Percentiles rank a stretch among this genome's conserved stretches.
phyloP scores from a whole-genome alignment of 2,888 invertebrate genomes.

The Metallyticus violacea region DNA sequence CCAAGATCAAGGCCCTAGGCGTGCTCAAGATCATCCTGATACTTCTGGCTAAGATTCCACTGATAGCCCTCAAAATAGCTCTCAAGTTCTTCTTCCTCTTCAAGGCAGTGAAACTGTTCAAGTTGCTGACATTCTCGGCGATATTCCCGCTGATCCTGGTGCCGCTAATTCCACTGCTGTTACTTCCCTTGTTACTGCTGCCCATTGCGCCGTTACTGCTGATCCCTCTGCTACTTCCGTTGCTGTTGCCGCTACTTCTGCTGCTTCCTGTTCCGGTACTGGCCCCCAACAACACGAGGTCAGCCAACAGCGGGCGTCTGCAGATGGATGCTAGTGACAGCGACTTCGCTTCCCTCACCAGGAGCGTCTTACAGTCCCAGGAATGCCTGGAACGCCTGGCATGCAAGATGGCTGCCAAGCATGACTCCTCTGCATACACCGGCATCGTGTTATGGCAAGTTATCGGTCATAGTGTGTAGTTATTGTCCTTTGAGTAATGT shows the following conservation, averaged over 20 bases:
- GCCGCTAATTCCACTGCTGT: conserved; percentile 16
- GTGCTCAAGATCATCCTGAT: conserved; percentile 19
- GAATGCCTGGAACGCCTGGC: conserved; percentile 31
- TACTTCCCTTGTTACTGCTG: conserved; percentile 15
- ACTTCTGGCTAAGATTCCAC: conserved; percentile 22
- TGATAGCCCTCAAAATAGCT: conserved; percentile 19
- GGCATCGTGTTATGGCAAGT: conserved; percentile 19
- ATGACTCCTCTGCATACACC: conserved; percentile 15
- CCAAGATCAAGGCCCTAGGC: conserved; percentile 23
- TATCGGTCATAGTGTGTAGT: too few species aligned
- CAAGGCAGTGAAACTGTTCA: conserved; percentile 22
- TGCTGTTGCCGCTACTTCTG: conserved; percentile 15
- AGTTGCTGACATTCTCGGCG: conserved; percentile 16
- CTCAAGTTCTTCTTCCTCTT: conserved; percentile 27
- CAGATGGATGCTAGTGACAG: neutral
- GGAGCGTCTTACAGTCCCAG: conserved; percentile 24
- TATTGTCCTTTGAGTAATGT: too few species aligned
- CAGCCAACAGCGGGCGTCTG: neutral
- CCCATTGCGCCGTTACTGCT: conserved; percentile 6
- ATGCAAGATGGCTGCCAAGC: conserved; percentile 28
- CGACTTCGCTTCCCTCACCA: conserved; percentile 11
- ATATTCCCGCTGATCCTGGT: conserved; percentile 13
- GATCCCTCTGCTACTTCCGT: conserved; percentile 16
- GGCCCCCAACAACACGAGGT: neutral
- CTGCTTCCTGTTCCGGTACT: conserved; percentile 21